A percentile compares a stretch with the other conserved stretches of the same genome.
These are phyloP conservation scores for Xestia xanthographa DNA, from an alignment of 2,888 invertebrate genomes.

Conservation along the genomic window DNA sequence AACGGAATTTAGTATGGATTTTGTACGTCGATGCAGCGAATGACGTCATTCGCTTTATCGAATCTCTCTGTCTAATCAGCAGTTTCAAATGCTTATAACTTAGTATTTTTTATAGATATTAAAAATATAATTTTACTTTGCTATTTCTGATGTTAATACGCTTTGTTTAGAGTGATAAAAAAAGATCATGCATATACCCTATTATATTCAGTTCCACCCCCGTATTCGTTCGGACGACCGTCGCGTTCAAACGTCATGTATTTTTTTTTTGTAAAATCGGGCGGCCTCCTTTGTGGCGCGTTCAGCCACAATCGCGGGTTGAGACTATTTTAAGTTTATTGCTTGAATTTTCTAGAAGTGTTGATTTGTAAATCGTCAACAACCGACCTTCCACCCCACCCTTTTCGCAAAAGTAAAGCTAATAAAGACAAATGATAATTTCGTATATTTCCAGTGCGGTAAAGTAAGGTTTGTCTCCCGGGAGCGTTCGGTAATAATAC, in stretches of 20 bases:
- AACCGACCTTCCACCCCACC: not conserved
- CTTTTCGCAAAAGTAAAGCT: constrained; percentile 36
- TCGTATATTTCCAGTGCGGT: constrained; percentile 22
- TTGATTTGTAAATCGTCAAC: not conserved
- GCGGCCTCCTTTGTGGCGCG: no score
- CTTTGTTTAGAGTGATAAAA: no score
- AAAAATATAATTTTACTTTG: no score
- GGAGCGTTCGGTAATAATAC: constrained; percentile 54
- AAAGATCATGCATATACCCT: no score
- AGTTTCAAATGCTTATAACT: no score
- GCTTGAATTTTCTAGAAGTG: not conserved
- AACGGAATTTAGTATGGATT: no score
- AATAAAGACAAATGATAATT: constrained; percentile 54
- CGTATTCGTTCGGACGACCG: not conserved
- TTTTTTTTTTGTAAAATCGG: not conserved
- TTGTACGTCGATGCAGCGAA: no score
- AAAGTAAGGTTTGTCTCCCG: constrained; percentile 37
- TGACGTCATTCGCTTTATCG: no score
- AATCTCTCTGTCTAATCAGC: no score
- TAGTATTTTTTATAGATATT: no score
- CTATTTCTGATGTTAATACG: no score
- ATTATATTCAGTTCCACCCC: not conserved
- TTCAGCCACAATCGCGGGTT: not conserved
- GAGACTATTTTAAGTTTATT: not conserved
- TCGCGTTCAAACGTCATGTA: not conserved